These are phyloP conservation scores for Chinchilla lanigera DNA, from an alignment of 2,113 vertebrate genomes.

Conservation along the genomic window DNA sequence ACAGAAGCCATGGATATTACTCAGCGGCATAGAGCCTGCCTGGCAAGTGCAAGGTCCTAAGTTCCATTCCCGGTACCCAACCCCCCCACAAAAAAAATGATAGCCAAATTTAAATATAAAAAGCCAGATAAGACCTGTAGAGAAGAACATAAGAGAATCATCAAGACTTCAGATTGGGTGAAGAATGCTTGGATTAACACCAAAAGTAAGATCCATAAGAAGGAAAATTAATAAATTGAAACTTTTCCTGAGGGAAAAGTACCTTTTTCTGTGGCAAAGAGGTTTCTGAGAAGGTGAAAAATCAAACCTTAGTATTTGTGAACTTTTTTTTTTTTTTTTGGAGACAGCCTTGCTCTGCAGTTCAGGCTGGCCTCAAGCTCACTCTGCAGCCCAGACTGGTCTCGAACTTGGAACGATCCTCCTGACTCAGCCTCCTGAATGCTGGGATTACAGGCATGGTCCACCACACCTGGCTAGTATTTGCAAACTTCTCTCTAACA, in stretches of 20 bases:
- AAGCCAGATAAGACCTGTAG: background rate
- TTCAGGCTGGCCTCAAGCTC: no score
- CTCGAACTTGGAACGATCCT: no score
- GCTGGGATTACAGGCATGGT: no score
- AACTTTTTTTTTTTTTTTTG: no score
- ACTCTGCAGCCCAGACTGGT: no score
- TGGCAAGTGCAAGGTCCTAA: no score
- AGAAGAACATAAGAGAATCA: background rate
- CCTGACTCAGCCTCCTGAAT: no score
- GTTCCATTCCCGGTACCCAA: no score
- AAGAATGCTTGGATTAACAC: background rate
- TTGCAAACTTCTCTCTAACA: background rate
- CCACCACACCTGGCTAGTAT: background rate
- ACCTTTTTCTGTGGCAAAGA: background rate
- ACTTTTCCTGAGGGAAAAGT: background rate
- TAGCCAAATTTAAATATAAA: background rate
- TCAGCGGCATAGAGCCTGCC: no score
- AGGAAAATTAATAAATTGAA: background rate
- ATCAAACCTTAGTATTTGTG: background rate
- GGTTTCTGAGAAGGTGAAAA: background rate
- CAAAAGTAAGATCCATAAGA: background rate
- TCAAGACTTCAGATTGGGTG: background rate
- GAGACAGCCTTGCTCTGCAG: no score
- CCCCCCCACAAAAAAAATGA: background rate
- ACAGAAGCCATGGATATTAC: background rate